phyloP scores from a whole-genome alignment of 2,888 invertebrate species.

The Eudasyphora cyanicolor region DNA sequence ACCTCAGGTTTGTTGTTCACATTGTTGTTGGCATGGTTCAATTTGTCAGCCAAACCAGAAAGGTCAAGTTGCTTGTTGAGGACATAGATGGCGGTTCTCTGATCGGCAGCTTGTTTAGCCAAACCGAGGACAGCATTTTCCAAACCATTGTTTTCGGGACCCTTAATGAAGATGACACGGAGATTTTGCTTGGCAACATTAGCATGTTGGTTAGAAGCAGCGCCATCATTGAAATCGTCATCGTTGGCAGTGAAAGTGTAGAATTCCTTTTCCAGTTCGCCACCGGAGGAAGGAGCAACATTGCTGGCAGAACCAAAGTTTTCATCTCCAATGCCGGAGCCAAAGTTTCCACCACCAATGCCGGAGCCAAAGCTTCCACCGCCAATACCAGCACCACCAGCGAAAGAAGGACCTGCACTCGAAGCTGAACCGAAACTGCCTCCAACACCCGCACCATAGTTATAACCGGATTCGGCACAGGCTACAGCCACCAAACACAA shows the following conservation, averaged over 20 bases:
- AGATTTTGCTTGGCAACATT: constrained; percentile 70
- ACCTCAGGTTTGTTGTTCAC: constrained; percentile 74
- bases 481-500: constrained; percentile 68
- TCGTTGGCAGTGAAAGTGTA: constrained; percentile 74
- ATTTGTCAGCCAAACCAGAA: constrained; percentile 69
- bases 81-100: constrained; percentile 74
- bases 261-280: constrained; percentile 73
- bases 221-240: constrained; percentile 71
- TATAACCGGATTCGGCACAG: constrained; percentile 71
- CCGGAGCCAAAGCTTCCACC: constrained; percentile 40
- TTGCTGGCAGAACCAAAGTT: constrained; percentile 19
- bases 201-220: constrained; percentile 67
- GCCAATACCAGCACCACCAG: constrained; percentile 44
- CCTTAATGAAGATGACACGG: constrained; percentile 76
- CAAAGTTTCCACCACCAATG: constrained; percentile 65
- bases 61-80: constrained; percentile 74
- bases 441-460: constrained; percentile 69
- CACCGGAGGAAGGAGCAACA: constrained; percentile 61
- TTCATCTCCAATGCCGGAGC: constrained; percentile 55
- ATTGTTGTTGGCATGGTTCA: constrained; percentile 69
- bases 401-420: constrained; percentile 49
- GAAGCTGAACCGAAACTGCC: constrained; percentile 56
- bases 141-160: constrained; percentile 73
- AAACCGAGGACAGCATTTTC: constrained; percentile 72
- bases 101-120: constrained; percentile 72